A percentile compares a stretch with the other conserved stretches of the same genome.
Conservation (phyloP, 1,140 invertebrate genomes). For the Caenorhabditis remanei region DNA sequence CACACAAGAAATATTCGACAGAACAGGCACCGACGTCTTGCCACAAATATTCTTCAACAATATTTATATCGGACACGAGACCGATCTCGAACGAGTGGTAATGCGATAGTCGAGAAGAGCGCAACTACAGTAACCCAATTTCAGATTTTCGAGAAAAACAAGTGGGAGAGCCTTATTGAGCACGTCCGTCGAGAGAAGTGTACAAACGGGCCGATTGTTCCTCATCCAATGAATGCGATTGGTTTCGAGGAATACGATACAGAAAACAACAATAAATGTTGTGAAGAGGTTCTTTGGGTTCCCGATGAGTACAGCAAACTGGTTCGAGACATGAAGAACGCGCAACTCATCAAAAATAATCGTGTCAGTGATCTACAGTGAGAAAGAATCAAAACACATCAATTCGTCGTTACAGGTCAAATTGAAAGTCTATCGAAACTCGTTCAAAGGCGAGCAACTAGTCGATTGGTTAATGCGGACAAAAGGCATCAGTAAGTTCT, state of each 20-base stretch:
- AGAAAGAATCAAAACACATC: background rate
- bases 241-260: constrained; percentile 31
- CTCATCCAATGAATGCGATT: constrained; percentile 34
- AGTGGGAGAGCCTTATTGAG: constrained; percentile 27
- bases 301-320: constrained; percentile 45
- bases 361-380: constrained; percentile 29
- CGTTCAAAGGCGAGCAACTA: constrained; percentile 79
- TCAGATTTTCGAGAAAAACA: constrained; percentile 12
- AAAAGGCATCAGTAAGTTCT: constrained; percentile 76
- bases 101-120: background rate
- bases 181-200: constrained; percentile 19
- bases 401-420: background rate
- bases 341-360: constrained; percentile 57
- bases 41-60: constrained; percentile 46
- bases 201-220: constrained; percentile 6
- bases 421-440: constrained; percentile 76
- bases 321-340: constrained; percentile 50
- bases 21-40: constrained; percentile 27
- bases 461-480: constrained; percentile 79
- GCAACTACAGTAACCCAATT: background rate
- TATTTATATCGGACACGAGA: constrained; percentile 35
- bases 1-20: constrained; percentile 48
- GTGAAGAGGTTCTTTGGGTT: constrained; percentile 46
- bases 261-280: constrained; percentile 44
- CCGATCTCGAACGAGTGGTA: constrained; percentile 26